Base-by-base conservation (phyloP, 2,113 vertebrate genomes). In the Apodemus speciosus region DNA sequence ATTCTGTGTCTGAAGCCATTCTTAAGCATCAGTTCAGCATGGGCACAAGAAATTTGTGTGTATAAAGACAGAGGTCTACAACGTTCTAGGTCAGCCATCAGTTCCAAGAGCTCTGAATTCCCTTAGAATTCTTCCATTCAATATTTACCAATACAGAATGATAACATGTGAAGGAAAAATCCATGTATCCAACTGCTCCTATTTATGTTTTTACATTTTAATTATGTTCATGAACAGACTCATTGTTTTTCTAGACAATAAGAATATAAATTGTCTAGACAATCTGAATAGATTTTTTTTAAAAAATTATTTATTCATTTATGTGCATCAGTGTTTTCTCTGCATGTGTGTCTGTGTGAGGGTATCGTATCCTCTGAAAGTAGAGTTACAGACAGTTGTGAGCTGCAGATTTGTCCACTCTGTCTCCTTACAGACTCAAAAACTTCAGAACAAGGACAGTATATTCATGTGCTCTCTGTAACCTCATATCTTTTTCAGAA, bases 201-300 rank as follows among this genome's bases (percentile, higher is more conserved):
- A 53, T 27, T 86, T 92, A 58, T 71, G 72, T 10, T 40, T 83
- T 89, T 85, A 80, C 30, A 30, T 92, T 75, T 89, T 92, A 38
- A 25, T 35, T 90, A 91, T 69, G 30, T 71, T 62, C 76, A 95
- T 30, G 71, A 95, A 68, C n/a, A 87, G 53, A 91, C 87, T 18
- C 73, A 23, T 53, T 72, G 30, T 71, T 81, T 71, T 77, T 85
- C 20, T 30, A 79, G 9, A 90, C 14, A 76, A 1, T 49, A 32
- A 66, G 46, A 32, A 90, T 69, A 13, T 85, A 46, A 46, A 94
- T 75, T 53, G 68, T 83, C 20, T 35, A 79, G 9, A 88, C 16
- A 76, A 1, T 46, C 25, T 49, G 51, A 23, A 90, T 66, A 60
- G 21, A 60, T 60, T 23, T 60, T 56, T 56, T 56, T 56, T 56